Evolutionary conservation across 2,113 vertebrate species (phyloP), one percentile per base, ranked within the genome.

Genomic region (Ia io): DNA sequence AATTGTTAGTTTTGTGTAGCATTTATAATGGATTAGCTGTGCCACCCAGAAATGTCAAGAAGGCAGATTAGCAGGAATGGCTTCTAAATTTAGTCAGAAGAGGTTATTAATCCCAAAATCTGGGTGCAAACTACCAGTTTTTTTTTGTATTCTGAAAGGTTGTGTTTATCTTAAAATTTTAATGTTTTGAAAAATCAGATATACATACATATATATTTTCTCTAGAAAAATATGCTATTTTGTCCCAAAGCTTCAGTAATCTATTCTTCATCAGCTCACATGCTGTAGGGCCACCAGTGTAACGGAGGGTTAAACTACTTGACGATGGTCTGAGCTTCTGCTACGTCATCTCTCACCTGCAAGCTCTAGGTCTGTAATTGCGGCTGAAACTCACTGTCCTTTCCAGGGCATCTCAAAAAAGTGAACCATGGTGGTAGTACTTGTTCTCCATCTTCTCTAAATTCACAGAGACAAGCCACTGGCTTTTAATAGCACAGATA

Each of bases 231-330:
- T 71, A 23, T 28, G 86, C 63, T 42, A 13, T 28, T 76, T 88
- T 65, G 10, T 59, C 88, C 35, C 84, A 35, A 3, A 88, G 86
- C 17, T 59, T 37, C 95, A 73, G 42, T 83, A 14, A 49, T 95
- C 96, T 94, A 77, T 96, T 95, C 79, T 96, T 69, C 49, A 74
- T 93, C 96, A 96, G 93, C 80, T 93, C 90, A 87, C 71, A 63
- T 92, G 97, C 93, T 90, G 20, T 94, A 71, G 91, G 86, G 86
- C 70, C 94, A 85, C 95, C 37, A 85, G 14, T 49, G 94, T 96
- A 73, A 71, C 65, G 35, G 87, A 90, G 40, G 89, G 94, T 49
- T 56, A 80, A 89, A 92, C 77, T 79, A 73, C 95, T 2, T 30
- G n/a, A 82, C 32, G 92, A 91, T 85, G 91, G 76, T 80, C 86